These are phyloP conservation scores for Hirtodrosophila confusa DNA, from an alignment of 2,888 invertebrate genomes.

Conservation along the genomic window DNA sequence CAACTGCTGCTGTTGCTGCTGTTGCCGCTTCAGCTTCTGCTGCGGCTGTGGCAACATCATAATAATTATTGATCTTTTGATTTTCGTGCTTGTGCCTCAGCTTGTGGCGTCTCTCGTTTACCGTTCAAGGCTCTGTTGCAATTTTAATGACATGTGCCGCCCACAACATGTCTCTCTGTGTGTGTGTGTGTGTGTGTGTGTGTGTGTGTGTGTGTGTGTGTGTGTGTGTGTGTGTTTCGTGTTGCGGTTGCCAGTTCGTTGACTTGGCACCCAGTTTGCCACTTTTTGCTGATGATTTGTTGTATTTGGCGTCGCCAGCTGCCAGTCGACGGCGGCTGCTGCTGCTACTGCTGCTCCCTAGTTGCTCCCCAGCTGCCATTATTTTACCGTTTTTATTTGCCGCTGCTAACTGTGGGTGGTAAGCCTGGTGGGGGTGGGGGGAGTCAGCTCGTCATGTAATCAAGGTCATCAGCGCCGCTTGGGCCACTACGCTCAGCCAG, in stretches of 20 bases:
- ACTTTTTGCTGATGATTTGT: conserved; percentile 66
- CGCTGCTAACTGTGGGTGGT: conserved; percentile 33
- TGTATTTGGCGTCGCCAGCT: conserved; percentile 44
- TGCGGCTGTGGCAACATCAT: conserved; percentile 61
- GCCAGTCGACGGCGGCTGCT: conserved; percentile 37
- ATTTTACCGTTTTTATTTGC: conserved; percentile 73
- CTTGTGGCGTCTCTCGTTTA: conserved; percentile 14
- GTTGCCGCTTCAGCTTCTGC: conserved; percentile 7
- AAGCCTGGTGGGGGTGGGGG: conserved; percentile 1
- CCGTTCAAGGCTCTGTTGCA: conserved; percentile 66
- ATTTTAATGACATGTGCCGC: conserved; percentile 72
- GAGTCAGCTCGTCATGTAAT: conserved; percentile 60
- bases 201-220: conserved; percentile 31
- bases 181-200: conserved; percentile 39
- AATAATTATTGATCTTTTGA: conserved; percentile 82
- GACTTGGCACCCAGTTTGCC: conserved; percentile 68
- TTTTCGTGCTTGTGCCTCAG: conserved; percentile 50
- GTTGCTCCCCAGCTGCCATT: conserved; percentile 54
- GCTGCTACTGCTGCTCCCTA: conserved; percentile 23
- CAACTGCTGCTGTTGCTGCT: conserved; percentile 4
- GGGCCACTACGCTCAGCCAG: conserved; percentile 55
- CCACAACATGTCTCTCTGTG: conserved; percentile 10
- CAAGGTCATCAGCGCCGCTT: conserved; percentile 74
- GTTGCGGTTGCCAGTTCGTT: conserved; percentile 76
- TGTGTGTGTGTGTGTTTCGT: conserved; percentile 31